Base-by-base conservation (phyloP, 2,113 vertebrate species). In the Ceuthmochares aereus region DNA sequence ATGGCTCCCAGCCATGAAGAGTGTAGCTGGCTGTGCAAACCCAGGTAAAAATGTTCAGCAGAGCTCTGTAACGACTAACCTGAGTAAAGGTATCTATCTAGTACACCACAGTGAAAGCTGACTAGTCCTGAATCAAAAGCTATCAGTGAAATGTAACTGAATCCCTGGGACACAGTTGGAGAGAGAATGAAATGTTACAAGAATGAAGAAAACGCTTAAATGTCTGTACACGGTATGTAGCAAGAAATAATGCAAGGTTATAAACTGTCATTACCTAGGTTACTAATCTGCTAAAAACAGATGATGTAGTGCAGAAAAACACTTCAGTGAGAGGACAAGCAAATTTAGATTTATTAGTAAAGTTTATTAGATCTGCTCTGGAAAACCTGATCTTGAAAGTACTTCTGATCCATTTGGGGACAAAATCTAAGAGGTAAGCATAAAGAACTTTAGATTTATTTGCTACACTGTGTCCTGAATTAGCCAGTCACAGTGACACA, bases 301-400 rank as follows among this genome's bases (percentile, higher is more conserved):
- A 18, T 30, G 2, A 42, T 52, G 26, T 18, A 62, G 9, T 13
- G 21, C 60, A 72, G 30, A 73, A 87, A 84, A 81, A 68, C 47
- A 47, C 5, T 63, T 78, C 32, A 63, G 43, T 27, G 25, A 83
- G 27, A 76, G 11, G 43, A 76, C 9, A 90, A 93, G 7, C 11
- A 87, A 56, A 93, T 88, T 56, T 83, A 87, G 58, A 73, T 87
- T 91, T 93, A 60, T 63, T 43, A 79, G 55, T 43, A 66, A 79
- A 88, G 32, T 79, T 17, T 92, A 60, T 45, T 26, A 55, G 32
- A 22, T 43, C 54, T 80, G 29, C 21, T 80, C 70, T 73, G 27
- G n/a, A 43, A 88, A n/a, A 69, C 13, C 8, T 90, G 51, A 89
- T 37, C 73, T 94, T 94, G 73, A 87, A 92, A 84, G 55, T 54